A percentile compares a stretch with the other conserved stretches of the same genome.
phyloP scores from a whole-genome alignment of 2,797 vertebrate species.

The Pipistrellus kuhlii region DNA sequence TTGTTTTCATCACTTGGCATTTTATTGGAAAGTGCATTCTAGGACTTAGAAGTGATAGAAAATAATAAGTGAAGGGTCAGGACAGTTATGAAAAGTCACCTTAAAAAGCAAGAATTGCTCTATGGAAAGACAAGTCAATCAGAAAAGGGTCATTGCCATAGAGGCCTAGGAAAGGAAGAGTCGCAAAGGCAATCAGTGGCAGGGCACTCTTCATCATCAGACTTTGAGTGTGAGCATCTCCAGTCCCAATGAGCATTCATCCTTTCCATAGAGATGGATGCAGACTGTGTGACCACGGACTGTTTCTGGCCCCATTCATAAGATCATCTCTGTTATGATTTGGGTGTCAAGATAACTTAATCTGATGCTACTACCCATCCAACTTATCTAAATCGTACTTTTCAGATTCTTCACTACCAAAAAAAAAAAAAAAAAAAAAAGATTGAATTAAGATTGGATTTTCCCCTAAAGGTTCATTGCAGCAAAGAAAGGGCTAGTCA shows the following conservation, averaged over 20 bases:
- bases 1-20: background rate
- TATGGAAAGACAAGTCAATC: background rate
- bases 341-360: conserved; percentile 12
- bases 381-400: conserved; percentile 21
- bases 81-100: background rate
- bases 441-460: conserved; percentile 2
- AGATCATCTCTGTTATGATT: background rate
- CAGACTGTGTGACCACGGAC: background rate
- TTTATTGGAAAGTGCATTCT: background rate
- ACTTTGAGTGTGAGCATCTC: background rate
- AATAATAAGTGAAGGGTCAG: background rate
- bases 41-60: background rate
- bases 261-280: background rate
- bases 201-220: background rate
- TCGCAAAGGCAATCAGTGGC: background rate
- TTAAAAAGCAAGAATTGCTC: background rate
- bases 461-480: conserved; percentile 23
- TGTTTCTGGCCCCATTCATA: background rate
- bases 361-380: background rate
- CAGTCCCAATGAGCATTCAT: background rate
- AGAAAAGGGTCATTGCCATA: background rate
- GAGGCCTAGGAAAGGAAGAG: background rate
- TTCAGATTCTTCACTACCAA: background rate
- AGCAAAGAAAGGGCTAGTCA: background rate
- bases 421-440: background rate